Percentiles rank a stretch among this genome's conserved stretches.
phyloP scores from a whole-genome alignment of 37 sponge, comb jelly and placozoan genomes.

The Geodia barretti region DNA sequence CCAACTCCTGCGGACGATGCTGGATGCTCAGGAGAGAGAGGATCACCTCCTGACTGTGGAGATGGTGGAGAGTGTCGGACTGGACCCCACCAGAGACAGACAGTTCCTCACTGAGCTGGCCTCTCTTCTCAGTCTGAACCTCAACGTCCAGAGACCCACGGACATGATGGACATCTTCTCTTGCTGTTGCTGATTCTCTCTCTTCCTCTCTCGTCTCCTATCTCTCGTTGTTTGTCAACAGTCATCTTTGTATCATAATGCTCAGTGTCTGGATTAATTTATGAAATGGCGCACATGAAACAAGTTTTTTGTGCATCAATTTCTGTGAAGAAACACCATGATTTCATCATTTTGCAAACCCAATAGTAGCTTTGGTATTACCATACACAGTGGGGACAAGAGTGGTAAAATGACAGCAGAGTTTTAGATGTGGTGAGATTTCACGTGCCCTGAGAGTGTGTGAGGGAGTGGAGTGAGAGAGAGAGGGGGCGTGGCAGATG shows the following conservation, averaged over 20 bases:
- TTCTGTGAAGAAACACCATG: no score
- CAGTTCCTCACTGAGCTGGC: slow-evolving; percentile 76
- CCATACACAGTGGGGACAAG: no score
- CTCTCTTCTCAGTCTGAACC: slow-evolving; percentile 43
- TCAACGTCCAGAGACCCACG: slow-evolving; percentile 57
- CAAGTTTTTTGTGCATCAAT: no score
- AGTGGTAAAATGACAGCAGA: no score
- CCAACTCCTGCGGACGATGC: slow-evolving; percentile 60
- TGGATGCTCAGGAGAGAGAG: slow-evolving; percentile 47
- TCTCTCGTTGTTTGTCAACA: no score
- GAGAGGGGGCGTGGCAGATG: neutral
- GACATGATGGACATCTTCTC: slow-evolving; percentile 45
- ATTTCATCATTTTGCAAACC: no score
- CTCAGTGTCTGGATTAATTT: no score
- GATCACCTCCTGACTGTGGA: slow-evolving; percentile 73
- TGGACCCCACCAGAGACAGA: slow-evolving; percentile 72
- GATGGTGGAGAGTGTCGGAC: slow-evolving; percentile 58
- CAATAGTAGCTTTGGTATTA: no score
- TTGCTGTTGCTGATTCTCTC: slow-evolving; percentile 30
- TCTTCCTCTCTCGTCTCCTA: no score
- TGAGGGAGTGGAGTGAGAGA: neutral
- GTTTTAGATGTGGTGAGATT: no score
- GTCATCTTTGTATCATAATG: no score
- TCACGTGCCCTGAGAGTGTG: neutral
- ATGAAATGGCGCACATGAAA: no score